Evolutionary conservation across 2,888 invertebrate genomes (phyloP).

Genomic region (Drosophila parthenogenetica): DNA sequence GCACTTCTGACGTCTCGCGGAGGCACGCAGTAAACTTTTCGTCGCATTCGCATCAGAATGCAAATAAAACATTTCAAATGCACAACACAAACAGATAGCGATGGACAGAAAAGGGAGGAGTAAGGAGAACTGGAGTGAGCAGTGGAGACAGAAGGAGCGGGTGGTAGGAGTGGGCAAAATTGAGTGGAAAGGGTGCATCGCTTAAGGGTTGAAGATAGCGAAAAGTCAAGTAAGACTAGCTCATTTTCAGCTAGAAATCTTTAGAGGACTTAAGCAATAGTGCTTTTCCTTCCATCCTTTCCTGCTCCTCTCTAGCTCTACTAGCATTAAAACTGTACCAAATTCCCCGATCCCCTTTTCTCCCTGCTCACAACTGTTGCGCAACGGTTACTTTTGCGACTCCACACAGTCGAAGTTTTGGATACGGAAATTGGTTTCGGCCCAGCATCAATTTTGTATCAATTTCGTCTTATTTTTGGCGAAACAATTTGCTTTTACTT

Average conservation of each 20-base stretch:
- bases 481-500: conserved; percentile 75
- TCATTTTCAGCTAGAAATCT: conserved; percentile 3
- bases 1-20: conserved; percentile 71
- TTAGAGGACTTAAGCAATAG: background rate
- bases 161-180: too few species aligned
- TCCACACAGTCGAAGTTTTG: background rate
- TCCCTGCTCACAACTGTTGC: conserved; percentile 13
- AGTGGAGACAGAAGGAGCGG: too few species aligned
- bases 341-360: background rate
- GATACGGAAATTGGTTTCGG: conserved; percentile 22
- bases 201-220: background rate
- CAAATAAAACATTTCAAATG: conserved; percentile 80
- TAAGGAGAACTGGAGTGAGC: too few species aligned
- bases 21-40: conserved; percentile 68
- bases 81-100: conserved; percentile 48
- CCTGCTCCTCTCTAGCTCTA: background rate
- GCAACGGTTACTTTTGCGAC: conserved; percentile 25
- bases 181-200: background rate
- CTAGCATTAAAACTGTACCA: too few species aligned
- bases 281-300: too few species aligned
- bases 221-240: conserved; percentile 5
- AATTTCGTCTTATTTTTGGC: conserved; percentile 62
- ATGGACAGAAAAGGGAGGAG: background rate
- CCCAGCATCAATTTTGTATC: conserved; percentile 72
- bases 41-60: conserved; percentile 81